A percentile compares a stretch with the other conserved stretches of the same genome.
Conservation (phyloP, 1,140 invertebrate genomes). For the Heterodera schachtii region DNA sequence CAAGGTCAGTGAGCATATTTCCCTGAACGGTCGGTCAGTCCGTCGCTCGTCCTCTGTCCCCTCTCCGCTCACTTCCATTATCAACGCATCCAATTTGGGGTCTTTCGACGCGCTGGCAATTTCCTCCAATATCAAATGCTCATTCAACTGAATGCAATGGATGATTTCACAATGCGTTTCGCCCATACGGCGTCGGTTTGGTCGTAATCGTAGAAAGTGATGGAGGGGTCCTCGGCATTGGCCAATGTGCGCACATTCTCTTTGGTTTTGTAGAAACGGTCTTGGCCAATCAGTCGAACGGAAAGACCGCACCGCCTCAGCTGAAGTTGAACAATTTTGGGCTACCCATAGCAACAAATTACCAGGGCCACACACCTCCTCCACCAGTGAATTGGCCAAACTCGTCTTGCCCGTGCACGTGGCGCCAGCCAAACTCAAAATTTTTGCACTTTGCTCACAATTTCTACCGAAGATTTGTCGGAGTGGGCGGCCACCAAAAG, state of each 20-base stretch:
- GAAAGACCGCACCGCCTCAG: constrained; percentile 1
- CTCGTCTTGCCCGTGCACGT: constrained; percentile 43
- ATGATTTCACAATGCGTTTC: background rate
- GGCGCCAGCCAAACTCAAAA: constrained; percentile 6
- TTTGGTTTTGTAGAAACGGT: constrained; percentile 29
- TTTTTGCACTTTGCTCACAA: constrained; percentile 17
- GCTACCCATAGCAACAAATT: background rate
- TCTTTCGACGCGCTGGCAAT: background rate
- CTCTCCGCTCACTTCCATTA: constrained; percentile 13
- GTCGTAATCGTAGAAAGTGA: constrained; percentile 45
- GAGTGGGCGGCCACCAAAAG: background rate
- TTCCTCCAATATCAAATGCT: constrained; percentile 12
- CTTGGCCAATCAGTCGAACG: constrained; percentile 22
- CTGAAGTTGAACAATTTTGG: constrained; percentile 6
- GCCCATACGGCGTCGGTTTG: constrained; percentile 23
- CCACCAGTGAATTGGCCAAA: constrained; percentile 19
- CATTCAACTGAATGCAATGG: constrained; percentile 6
- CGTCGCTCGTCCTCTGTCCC: too few relatives aligned
- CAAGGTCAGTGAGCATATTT: constrained; percentile 44
- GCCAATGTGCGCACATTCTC: constrained; percentile 16
- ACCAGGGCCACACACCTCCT: constrained; percentile 18
- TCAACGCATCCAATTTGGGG: constrained; percentile 24
- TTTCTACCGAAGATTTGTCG: background rate
- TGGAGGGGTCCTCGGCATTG: constrained; percentile 7
- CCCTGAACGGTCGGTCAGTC: constrained; percentile 28